phyloP scores from a whole-genome alignment of 1,140 invertebrate species.

The Hypothenemus hampei region DNA sequence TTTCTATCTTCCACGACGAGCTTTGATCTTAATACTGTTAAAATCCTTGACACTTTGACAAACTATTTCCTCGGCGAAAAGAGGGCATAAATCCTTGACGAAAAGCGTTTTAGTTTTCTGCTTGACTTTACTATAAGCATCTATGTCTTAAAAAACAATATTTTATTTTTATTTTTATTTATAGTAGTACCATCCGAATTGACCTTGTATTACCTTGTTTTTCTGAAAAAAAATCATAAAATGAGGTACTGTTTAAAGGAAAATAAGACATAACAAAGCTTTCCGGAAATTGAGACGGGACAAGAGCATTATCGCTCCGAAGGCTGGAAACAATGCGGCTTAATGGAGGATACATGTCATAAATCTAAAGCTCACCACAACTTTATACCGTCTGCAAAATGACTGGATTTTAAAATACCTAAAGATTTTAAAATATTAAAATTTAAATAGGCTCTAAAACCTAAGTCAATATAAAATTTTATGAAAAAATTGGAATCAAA shows the following conservation, averaged over 20 bases:
- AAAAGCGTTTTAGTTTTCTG: conserved; percentile 1
- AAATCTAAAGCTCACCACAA: conserved; percentile 1
- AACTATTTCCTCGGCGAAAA: conserved; percentile 21
- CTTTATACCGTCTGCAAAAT: conserved; percentile 7
- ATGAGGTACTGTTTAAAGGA: background rate
- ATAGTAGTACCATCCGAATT: conserved; percentile 2
- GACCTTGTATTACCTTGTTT: no score
- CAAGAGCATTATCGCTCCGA: background rate
- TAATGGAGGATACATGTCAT: conserved; percentile 10
- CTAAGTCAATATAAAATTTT: no score
- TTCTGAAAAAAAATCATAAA: background rate
- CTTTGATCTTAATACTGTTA: conserved; percentile 21
- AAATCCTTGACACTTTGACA: conserved; percentile 21
- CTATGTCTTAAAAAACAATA: no score
- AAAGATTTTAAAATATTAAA: no score
- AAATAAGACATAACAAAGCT: conserved; percentile 1
- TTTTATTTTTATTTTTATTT: conserved; percentile 12
- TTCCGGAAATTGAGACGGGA: conserved; percentile 1
- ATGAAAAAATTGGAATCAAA: no score
- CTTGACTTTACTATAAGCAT: no score
- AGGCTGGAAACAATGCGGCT: conserved; percentile 6
- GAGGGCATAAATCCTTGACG: conserved; percentile 8
- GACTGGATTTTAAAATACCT: no score
- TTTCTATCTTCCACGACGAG: no score
- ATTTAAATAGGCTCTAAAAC: no score